Evolutionary conservation across 35 echinoderm and acorn worm genomes (phyloP).

Genomic region (Heliocidaris tuberculata): DNA sequence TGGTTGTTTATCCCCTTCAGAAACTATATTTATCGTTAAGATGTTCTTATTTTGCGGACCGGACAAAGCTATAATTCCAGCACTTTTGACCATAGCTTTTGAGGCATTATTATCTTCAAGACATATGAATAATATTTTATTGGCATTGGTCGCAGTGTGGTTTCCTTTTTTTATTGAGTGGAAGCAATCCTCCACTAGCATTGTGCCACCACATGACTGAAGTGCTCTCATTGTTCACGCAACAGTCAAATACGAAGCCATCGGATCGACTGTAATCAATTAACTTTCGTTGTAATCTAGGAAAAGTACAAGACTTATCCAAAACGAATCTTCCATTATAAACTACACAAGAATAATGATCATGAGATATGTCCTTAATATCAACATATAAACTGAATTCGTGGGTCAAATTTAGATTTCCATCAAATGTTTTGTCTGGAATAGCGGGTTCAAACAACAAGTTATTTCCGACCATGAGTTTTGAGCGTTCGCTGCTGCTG

Average conservation of each 20-base stretch:
- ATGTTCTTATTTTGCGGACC: background rate
- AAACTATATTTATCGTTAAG: background rate
- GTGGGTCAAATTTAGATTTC: background rate
- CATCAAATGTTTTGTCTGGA: background rate
- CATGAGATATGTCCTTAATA: background rate
- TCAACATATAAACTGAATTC: background rate
- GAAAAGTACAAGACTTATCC: background rate
- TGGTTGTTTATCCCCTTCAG: background rate
- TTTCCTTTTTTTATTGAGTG: too few relatives aligned
- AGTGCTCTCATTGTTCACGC: too few relatives aligned
- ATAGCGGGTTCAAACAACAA: background rate
- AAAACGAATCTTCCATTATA: background rate
- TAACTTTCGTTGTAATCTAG: background rate
- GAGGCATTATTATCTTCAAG: too few relatives aligned
- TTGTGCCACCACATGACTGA: too few relatives aligned
- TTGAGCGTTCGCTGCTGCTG: background rate
- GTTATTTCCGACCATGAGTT: background rate
- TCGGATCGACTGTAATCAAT: background rate
- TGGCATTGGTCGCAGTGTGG: too few relatives aligned
- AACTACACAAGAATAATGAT: background rate
- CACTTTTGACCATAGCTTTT: too few relatives aligned
- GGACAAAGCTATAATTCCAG: background rate
- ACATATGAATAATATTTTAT: too few relatives aligned
- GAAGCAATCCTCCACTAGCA: too few relatives aligned
- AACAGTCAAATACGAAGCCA: too few relatives aligned